Evolutionary conservation across 92 coral and sea anemone genomes (phyloP), one percentile per base, ranked within the genome.

Genomic region (Siderastrea siderea): DNA sequence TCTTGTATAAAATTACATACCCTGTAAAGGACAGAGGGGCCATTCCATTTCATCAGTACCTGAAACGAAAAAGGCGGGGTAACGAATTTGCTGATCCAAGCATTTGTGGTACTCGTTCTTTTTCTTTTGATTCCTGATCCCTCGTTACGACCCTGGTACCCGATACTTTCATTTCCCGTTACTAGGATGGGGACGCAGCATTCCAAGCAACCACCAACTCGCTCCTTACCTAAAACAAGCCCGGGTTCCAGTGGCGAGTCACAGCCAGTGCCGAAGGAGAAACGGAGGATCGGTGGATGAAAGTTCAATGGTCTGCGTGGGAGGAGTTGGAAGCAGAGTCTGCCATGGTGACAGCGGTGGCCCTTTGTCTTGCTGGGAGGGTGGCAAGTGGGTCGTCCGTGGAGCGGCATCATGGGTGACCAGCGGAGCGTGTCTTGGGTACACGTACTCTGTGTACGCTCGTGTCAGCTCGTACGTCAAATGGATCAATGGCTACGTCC

Each of bases 261-360:
- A 89, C 47, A 77, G 76, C 64, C 75, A 66, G 16, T 89, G 92
- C 69, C 14, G 77, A 2, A 50, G 46, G 9, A 68, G 50, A 14
- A 89, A 89, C 59, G 92, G 92, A 13, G 68, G 69, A 3, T 75
- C 69, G n/a, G 88, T 89, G 3, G 60, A 78, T 52, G 84, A 89
- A 57, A 78, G 11, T 3, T 59, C 67, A 9, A 89, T 89, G 92
- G 80, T 89, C 12, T 89, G 92, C 55, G 88, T 83, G 1, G 92
- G 92, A 7, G 92, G 88, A 6, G 19, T 67, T 14, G 92, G 88
- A 14, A 89, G 87, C 55, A 89, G 88, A 49, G 92, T 71, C 38
- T 88, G 91, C 52, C 75, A 74, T 65, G 91, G 91, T 54, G 92
- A 90, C 79, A 84, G 89, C 49, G 93, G 93, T 12, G 90, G 93